Evolutionary conservation across 2,888 invertebrate species (phyloP).

Genomic region (Biston betularia): DNA sequence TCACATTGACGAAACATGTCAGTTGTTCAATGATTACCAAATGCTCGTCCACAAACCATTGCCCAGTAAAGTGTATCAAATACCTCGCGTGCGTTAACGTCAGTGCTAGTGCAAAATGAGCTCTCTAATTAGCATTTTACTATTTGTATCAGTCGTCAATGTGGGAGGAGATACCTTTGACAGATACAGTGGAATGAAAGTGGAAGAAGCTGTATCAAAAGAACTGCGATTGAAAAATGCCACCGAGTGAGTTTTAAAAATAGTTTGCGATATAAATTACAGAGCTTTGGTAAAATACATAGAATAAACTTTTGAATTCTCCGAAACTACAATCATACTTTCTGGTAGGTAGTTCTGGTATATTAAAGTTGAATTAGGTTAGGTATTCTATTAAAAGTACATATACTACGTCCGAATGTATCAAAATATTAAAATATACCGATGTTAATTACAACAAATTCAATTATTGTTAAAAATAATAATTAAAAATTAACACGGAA

Average conservation of each 20-base stretch:
- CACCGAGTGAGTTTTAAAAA: constrained; percentile 56
- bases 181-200: constrained; percentile 64
- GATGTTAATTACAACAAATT: too few relatives aligned
- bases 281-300: not conserved
- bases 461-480: too few relatives aligned
- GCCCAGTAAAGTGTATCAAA: constrained; percentile 47
- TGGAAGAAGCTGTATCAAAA: constrained; percentile 54
- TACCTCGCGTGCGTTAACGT: constrained; percentile 30
- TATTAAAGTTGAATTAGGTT: too few relatives aligned
- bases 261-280: not conserved
- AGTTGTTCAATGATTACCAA: constrained; percentile 39
- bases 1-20: constrained; percentile 44
- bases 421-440: too few relatives aligned
- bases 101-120: constrained; percentile 51
- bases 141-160: constrained; percentile 55
- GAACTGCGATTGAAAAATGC: constrained; percentile 55
- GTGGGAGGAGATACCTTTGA: constrained; percentile 59
- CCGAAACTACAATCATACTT: too few relatives aligned
- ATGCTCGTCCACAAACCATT: constrained; percentile 27
- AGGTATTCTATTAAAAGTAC: too few relatives aligned
- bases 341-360: too few relatives aligned
- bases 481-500: too few relatives aligned
- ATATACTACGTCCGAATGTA: too few relatives aligned
- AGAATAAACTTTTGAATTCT: not conserved
- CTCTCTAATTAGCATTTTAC: constrained; percentile 51